Evolutionary conservation across 2,113 vertebrate genomes (phyloP).

Genomic region (Hylia prasina): DNA sequence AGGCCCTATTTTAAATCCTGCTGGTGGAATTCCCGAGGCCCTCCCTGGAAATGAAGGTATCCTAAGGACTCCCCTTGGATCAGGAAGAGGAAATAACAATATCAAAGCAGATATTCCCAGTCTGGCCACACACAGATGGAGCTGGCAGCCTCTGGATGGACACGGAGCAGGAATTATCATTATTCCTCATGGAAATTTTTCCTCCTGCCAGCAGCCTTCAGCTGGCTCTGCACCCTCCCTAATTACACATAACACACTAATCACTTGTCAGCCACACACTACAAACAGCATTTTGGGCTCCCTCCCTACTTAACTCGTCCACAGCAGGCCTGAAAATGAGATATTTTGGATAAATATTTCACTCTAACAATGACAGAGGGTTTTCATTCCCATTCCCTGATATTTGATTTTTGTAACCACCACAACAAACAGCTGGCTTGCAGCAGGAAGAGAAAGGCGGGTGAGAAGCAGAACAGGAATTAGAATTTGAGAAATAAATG

Average conservation of each 20-base stretch:
- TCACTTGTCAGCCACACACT: background rate
- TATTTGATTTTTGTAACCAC: background rate
- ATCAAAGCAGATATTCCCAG: background rate
- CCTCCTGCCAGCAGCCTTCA: background rate
- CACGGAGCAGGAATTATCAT: background rate
- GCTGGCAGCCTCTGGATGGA: background rate
- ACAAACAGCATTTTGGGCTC: background rate
- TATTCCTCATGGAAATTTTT: background rate
- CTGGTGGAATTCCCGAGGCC: background rate
- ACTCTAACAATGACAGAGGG: background rate
- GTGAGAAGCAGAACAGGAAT: background rate
- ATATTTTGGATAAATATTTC: background rate
- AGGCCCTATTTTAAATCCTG: background rate
- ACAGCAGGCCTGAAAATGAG: background rate
- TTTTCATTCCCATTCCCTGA: background rate
- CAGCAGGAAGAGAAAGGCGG: background rate
- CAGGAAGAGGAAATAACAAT: background rate
- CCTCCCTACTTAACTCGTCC: background rate
- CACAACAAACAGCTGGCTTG: background rate
- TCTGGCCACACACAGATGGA: rapidly evolving
- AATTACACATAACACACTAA: background rate
- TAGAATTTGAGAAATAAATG: background rate
- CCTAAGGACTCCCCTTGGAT: background rate
- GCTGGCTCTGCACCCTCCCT: background rate
- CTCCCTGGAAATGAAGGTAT: background rate